Conservation (phyloP, 2,888 invertebrate species). For the Trichopoda pennipes region DNA sequence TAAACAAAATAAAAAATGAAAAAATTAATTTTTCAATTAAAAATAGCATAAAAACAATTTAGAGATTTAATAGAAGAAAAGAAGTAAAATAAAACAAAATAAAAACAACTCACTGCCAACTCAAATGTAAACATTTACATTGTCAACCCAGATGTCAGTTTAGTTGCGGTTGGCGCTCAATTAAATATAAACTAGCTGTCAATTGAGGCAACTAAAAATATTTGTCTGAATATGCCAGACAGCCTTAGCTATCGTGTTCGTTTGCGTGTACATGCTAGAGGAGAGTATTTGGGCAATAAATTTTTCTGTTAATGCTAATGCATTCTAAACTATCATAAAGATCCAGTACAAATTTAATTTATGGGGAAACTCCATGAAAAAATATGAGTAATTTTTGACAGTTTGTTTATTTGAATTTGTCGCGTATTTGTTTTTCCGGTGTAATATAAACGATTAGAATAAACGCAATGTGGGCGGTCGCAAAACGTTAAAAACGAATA, state of each 20-base stretch:
- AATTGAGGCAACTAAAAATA: conserved; percentile 54
- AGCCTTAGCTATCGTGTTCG: conserved; percentile 34
- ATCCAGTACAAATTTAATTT: conserved; percentile 58
- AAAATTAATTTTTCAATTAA: not conserved
- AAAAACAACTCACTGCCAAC: conserved; percentile 41
- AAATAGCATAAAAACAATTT: conserved; percentile 14
- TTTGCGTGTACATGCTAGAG: not conserved
- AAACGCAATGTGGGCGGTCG: conserved; percentile 76
- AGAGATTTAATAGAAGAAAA: conserved; percentile 13
- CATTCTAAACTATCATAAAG: conserved; percentile 63
- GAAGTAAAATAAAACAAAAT: not conserved
- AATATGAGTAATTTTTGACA: conserved; percentile 78
- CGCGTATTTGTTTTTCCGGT: conserved; percentile 74
- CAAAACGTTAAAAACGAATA: conserved; percentile 63
- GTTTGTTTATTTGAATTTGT: conserved; percentile 79
- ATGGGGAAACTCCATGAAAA: conserved; percentile 68
- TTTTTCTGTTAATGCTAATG: conserved; percentile 67
- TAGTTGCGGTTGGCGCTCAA: conserved; percentile 67
- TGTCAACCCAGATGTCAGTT: conserved; percentile 71
- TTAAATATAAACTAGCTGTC: conserved; percentile 66
- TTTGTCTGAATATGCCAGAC: not conserved
- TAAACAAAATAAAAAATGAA: not conserved
- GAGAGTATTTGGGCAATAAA: conserved; percentile 41
- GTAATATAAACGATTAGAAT: conserved; percentile 72
- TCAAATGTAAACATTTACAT: conserved; percentile 67